Base-by-base conservation (phyloP, 2,797 vertebrate species). In the Gadopsis bispinosus region DNA sequence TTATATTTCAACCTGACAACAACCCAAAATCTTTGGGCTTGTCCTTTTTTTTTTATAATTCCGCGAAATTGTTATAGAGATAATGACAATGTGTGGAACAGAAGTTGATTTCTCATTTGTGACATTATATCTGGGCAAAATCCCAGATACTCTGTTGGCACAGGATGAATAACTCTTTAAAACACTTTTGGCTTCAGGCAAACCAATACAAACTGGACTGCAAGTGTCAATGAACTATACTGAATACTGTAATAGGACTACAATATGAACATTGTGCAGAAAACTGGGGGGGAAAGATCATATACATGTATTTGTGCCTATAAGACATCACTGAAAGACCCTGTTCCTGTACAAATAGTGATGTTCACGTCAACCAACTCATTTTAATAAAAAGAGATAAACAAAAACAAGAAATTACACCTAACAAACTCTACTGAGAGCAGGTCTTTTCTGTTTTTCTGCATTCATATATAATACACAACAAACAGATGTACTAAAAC, bases 1-100 rank as follows among this genome's bases (percentile, higher is more conserved):
- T 75, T 53, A 69, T 45, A 77, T 41, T 72, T 45, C 58, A 12
- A 63, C 51, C 5, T 17, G 17, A 73, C 17, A 29, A 48, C 41
- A 70, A 73, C 5, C 16, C 4, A 26, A 51, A 31, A 29, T 54
- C 39, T 45, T 41, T 48, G 17, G 47, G 20, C 4, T 31, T 8
- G 0, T 17, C 6, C 31, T 29, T 59, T 55, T 39, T 45, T 33
- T 29, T 26, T 33, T 7, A 59, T 61, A 48, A 47, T 9, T 9
- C 33, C 13, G 53, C 53, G 5, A 54, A 16, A 39, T 20, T 53
- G n/a, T 10, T 54, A 17, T 14, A n/a, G 14, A 60, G 26, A 70
- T 11, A 51, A 55, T 19, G 7, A 45, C 41, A 35, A 55, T 45
- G 47, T 26, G 19, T 37, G 29, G 51, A 64, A 37, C n/a, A 56